Evolutionary conservation across 35 echinoderm and acorn worm genomes (phyloP).

Genomic region (Acanthaster planci): DNA sequence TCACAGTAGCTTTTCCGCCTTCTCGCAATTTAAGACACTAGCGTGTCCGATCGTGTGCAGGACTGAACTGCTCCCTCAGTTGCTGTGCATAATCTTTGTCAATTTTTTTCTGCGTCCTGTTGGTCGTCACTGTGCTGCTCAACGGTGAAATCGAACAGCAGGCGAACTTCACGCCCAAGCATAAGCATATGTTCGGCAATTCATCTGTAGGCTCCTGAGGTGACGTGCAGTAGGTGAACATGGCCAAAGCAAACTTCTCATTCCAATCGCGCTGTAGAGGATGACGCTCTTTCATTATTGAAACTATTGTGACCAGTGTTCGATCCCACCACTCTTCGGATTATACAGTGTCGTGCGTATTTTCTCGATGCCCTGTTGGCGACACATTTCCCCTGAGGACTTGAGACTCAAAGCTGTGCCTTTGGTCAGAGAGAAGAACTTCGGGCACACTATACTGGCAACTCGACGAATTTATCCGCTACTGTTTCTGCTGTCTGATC

Average conservation of each 20-base stretch:
- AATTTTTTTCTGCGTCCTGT: no score
- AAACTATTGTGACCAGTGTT: conserved; percentile 4
- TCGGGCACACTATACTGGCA: conserved; percentile 48
- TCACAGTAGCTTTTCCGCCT: no score
- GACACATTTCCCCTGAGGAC: conserved; percentile 40
- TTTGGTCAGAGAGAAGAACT: no score
- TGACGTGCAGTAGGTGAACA: no score
- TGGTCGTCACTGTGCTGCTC: not conserved
- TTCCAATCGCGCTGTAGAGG: no score
- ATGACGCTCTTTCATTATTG: conserved; percentile 1
- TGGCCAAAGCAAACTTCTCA: no score
- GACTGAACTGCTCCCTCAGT: not conserved
- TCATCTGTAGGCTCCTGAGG: no score
- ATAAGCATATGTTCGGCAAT: no score
- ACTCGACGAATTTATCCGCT: conserved; percentile 50
- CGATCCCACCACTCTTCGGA: no score
- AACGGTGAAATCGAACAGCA: conserved; percentile 24
- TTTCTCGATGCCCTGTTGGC: conserved; percentile 47
- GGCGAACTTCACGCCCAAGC: no score
- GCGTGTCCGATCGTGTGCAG: conserved; percentile 27
- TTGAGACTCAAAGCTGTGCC: no score
- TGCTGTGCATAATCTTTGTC: conserved; percentile 14
- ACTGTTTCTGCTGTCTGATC: conserved; percentile 46
- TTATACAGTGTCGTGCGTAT: no score
- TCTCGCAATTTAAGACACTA: not conserved